phyloP scores from a whole-genome alignment of 2,113 vertebrate genomes.

The Panthera tigris region DNA sequence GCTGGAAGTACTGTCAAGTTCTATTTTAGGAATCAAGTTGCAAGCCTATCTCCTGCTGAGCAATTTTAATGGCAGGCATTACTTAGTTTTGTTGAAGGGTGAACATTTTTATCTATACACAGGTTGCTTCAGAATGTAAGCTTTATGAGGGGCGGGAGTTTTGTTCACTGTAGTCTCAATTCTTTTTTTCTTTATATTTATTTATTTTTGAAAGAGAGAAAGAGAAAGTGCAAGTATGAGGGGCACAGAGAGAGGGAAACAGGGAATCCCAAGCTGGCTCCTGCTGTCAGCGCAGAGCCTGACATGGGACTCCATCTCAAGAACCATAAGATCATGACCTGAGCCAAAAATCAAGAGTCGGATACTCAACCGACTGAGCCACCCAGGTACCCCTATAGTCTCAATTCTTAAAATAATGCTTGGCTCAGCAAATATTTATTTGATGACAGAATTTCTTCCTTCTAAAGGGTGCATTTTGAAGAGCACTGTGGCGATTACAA shows the following conservation, averaged over 20 bases:
- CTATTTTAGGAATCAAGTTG: constrained; percentile 30
- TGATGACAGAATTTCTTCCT: not conserved
- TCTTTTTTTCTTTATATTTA: not conserved
- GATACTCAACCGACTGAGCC: no score
- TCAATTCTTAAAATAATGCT: not conserved
- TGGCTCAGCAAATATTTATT: not conserved
- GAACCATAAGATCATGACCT: no score
- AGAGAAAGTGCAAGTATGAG: no score
- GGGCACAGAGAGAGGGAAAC: no score
- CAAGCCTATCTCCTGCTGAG: not conserved
- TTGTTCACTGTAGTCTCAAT: not conserved
- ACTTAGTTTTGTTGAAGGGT: not conserved
- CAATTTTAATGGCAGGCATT: not conserved
- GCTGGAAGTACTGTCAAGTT: constrained; percentile 25
- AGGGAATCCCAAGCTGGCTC: no score
- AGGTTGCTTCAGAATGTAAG: not conserved
- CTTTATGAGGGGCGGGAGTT: not conserved
- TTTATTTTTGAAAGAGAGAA: no score
- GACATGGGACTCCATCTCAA: no score
- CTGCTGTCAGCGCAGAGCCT: no score
- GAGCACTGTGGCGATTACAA: not conserved
- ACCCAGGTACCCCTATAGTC: no score
- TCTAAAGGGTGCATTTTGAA: not conserved
- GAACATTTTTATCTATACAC: not conserved
- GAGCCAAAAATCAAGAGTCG: no score